Base-by-base conservation (phyloP, 2,113 vertebrate species). In the Aramus guarauna region DNA sequence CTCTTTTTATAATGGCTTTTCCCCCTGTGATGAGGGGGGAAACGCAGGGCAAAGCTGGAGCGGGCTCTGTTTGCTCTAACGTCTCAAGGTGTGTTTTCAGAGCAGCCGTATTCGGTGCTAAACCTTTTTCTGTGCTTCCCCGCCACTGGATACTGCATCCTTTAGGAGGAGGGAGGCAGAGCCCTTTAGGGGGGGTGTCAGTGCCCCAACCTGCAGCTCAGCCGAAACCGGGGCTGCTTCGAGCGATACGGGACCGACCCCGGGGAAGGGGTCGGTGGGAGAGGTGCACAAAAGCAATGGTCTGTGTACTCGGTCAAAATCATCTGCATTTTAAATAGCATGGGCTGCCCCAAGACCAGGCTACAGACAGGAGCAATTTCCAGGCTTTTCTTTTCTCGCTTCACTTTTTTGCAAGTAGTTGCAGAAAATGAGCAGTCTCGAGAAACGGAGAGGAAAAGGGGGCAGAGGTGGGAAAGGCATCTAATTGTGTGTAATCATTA, bases 1-100 rank as follows among this genome's bases (percentile, higher is more conserved):
- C 81, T 88, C 74, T 76, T 96, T 90, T 91, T 83, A 47, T 72
- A 96, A 94, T 96, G 91, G 89, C 82, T 94, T 93, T 93, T 76
- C 24, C 85, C 82, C 91, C 83, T 0, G 29, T 16, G 92, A 67
- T 1, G 14, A 62, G 53, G 72, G 69, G 84, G 69, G 69, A 56
- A 87, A 1, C 0, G 3, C 45, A 36, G 93, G 90, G 90, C 94
- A 95, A 86, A 82, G 83, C 83, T 86, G 92, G 85, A 93, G 88
- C 88, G 18, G 80, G 59, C 76, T 86, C 32, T 71, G 88, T 90
- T 92, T 90, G 90, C 94, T 94, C 91, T 52, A 43, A 63, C 2
- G 1, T 85, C 89, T 82, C 87, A 52, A 95, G 91, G 92, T 90
- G 92, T 86, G 85, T 82, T 91, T 94, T 90, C 94, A 93, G 82